Evolutionary conservation across 1,140 invertebrate genomes (phyloP), one percentile per base, ranked within the genome.

Genomic region (Saccostrea glomerata): DNA sequence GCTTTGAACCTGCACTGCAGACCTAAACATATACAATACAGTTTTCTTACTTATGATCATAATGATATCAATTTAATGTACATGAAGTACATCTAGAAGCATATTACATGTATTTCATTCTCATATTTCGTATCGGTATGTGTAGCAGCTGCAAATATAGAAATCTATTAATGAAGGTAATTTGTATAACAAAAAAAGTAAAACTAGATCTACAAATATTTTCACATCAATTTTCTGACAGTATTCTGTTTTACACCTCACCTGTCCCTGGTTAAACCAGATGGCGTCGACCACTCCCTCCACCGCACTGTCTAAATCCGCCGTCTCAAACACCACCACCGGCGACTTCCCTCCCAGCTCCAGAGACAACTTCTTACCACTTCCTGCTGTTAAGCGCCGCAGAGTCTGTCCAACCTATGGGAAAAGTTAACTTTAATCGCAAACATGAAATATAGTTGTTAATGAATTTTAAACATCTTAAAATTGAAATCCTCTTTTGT

Each of bases 231-330:
- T 47, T 47, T 0, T 47, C 40, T 47, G 6, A n/a, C n/a, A n/a
- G n/a, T n/a, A n/a, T n/a, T 47, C 47, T 47, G 47, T 47, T 47
- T 47, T 47, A 47, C 25, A 17, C 25, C 23, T 77, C 91, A 96
- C 96, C 95, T 96, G 95, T 86, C 96, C 96, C 90, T 95, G 95
- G 92, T 96, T 96, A 86, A 95, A 96, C 95, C 95, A 96, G 60
- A 96, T 94, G 20, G 95, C 95, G 91, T 96, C 95, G 17, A 96
- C 94, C 5, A 96, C 93, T 54, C 94, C 94, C 89, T 96, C 96
- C 82, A 96, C 95, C 20, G 96, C 96, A 86, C 96, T 96, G 94
- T 96, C 96, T 56, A 96, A 88, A 94, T 97, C 96, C 30, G 96
- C 95, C 83, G 94, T 94, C 85, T 96, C 96, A 94, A 96, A 96